A percentile compares a stretch with the other conserved stretches of the same genome.
Evolutionary conservation across 1,140 invertebrate genomes (phyloP).

Genomic region (Cotesia glomerata): DNA sequence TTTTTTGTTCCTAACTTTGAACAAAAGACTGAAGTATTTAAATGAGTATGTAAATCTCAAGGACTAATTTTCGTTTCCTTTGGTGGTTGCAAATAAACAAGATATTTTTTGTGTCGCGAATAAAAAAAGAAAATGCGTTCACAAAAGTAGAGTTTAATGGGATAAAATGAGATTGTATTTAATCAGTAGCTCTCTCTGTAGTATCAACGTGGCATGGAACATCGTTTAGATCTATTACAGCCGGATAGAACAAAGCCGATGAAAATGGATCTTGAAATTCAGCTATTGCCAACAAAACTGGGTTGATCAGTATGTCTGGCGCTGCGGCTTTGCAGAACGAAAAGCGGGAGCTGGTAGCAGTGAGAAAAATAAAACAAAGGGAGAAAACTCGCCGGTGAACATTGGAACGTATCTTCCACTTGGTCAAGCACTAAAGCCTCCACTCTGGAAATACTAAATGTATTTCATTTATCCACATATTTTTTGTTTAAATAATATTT

Average conservation of each 20-base stretch:
- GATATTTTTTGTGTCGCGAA: constrained; percentile 1
- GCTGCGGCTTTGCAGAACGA: background rate
- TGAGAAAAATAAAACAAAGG: background rate
- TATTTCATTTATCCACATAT: background rate
- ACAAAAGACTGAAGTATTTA: no score
- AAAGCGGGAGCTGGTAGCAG: background rate
- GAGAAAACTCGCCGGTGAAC: background rate
- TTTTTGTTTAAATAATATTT: background rate
- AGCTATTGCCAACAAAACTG: background rate
- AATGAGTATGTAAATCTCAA: no score
- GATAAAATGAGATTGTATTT: constrained; percentile 33
- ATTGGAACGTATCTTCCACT: background rate
- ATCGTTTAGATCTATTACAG: constrained; percentile 9
- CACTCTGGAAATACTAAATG: no score
- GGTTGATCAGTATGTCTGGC: no score
- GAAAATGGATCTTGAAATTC: constrained; percentile 5
- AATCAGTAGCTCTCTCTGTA: constrained; percentile 18
- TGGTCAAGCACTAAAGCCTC: background rate
- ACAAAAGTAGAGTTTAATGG: constrained; percentile 14
- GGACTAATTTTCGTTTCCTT: no score
- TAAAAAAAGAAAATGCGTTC: constrained; percentile 2
- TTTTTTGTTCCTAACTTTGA: no score
- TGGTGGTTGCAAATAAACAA: no score
- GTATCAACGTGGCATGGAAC: background rate
- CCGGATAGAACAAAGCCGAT: background rate